Evolutionary conservation across 2,888 invertebrate species (phyloP), one percentile per base, ranked within the genome.

Genomic region (Microctonus hyperodae): DNA sequence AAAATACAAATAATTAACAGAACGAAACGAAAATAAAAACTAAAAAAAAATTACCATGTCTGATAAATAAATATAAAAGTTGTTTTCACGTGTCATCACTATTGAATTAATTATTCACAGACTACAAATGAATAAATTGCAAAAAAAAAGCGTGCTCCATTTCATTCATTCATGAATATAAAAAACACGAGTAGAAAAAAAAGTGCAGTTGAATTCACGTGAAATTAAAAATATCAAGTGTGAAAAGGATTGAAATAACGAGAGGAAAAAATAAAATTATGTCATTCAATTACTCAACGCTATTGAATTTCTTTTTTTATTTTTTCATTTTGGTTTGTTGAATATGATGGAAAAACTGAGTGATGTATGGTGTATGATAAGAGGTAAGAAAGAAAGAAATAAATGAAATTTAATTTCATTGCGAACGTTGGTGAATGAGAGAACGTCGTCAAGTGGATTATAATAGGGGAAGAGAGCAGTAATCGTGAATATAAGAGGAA

Each of bases 381-480:
- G 7, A 5, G 3, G 28, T 28, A 28, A 5, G 28, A 28, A 28
- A 28, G 5, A 28, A 5, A 28, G 7, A 28, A 28, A 28, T 28
- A 28, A 51, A 61, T 11, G 13, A 33, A 31, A 51, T 53, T 53
- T 22, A 23, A 59, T 40, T 65, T 59, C 59, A 65, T 65, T 60
- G 65, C 31, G 44, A 48, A 44, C 22, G 44, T 56, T n/a, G 62
- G 58, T 58, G 51, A 37, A 53, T 50, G 57, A 62, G 37, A 57
- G 35, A 51, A 57, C 25, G 65, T 57, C 57, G 37, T 50, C 53
- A 62, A 57, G 53, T 37, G 59, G 62, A n/a, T 62, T 57, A 56
- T 67, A 62, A 59, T 65, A 55, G 44, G 40, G 20, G 31, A 35
- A 33, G 28, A 35, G 16, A 44, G 44, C 20, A n/a, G 44, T 44